These are phyloP conservation scores for Cremastobaeus sp. DNA, from an alignment of 2,888 invertebrate genomes.

Conservation along the genomic window DNA sequence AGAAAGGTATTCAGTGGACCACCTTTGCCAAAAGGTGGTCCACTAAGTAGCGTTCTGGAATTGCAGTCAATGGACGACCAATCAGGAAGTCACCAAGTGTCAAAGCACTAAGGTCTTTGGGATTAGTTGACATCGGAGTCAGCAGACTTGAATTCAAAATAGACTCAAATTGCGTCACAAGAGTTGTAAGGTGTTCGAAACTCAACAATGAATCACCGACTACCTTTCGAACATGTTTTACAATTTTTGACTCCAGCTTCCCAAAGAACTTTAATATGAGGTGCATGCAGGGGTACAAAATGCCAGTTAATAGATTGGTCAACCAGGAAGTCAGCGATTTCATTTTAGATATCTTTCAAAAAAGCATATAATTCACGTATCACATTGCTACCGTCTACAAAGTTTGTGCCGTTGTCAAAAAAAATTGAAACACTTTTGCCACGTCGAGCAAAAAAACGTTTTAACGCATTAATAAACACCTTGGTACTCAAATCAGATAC, in stretches of 20 bases:
- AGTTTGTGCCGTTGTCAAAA: conserved; percentile 41
- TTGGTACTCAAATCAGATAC: conserved; percentile 1
- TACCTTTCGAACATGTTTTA: conserved; percentile 60
- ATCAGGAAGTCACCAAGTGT: conserved; percentile 5
- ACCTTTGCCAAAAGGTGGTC: not conserved
- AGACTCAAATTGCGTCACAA: not conserved
- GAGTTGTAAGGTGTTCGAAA: not conserved
- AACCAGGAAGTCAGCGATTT: not conserved
- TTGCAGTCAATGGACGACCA: conserved; percentile 1
- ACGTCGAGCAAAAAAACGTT: not conserved
- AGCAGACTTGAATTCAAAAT: conserved; percentile 1
- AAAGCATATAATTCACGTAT: not conserved
- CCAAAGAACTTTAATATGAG: conserved; percentile 35
- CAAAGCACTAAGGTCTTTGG: not conserved
- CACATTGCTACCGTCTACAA: conserved; percentile 39
- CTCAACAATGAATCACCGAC: conserved; percentile 1
- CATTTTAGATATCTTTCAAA: not conserved
- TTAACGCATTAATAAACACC: not conserved
- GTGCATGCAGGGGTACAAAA: not conserved
- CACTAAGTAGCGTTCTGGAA: conserved; percentile 27
- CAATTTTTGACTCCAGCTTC: conserved; percentile 46
- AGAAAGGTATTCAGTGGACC: not conserved
- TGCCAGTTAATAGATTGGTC: not conserved
- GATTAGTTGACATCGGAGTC: not conserved
- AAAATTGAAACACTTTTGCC: too few species aligned